These are phyloP conservation scores for Balanococcus diminutus DNA, from an alignment of 2,888 invertebrate species.

Conservation along the genomic window DNA sequence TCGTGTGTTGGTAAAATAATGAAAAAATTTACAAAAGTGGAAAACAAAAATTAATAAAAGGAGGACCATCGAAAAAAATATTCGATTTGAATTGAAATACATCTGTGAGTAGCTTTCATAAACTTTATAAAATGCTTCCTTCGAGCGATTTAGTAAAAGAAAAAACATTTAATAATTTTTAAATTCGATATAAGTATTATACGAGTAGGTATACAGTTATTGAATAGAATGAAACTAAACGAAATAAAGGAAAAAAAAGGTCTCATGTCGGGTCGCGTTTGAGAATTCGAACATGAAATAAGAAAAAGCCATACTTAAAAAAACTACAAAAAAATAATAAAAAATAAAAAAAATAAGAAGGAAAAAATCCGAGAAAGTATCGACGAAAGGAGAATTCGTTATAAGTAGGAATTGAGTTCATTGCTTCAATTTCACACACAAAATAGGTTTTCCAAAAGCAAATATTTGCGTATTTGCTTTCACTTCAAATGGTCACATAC, in stretches of 20 bases:
- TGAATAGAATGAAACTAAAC: background rate
- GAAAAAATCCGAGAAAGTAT: background rate
- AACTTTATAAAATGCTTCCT: background rate
- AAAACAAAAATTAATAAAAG: background rate
- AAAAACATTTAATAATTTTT: background rate
- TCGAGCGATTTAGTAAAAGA: background rate
- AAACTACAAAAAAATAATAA: too few species aligned
- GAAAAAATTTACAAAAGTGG: background rate
- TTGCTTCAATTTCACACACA: conserved; percentile 24
- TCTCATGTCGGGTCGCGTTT: background rate
- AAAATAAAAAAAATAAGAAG: background rate
- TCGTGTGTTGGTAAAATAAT: background rate
- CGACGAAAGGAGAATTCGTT: background rate
- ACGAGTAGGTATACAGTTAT: background rate
- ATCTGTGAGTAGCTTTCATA: background rate
- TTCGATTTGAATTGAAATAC: background rate
- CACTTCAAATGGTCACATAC: conserved; percentile 23
- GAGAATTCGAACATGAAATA: background rate
- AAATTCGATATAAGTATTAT: background rate
- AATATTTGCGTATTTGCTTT: conserved; percentile 23
- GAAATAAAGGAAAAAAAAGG: background rate
- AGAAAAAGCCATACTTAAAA: background rate
- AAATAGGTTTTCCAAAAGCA: conserved; percentile 19
- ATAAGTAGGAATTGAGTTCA: conserved; percentile 19
- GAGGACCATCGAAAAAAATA: background rate